These are phyloP conservation scores for Asbolus verrucosus DNA, from an alignment of 1,140 invertebrate genomes.

Conservation along the genomic window DNA sequence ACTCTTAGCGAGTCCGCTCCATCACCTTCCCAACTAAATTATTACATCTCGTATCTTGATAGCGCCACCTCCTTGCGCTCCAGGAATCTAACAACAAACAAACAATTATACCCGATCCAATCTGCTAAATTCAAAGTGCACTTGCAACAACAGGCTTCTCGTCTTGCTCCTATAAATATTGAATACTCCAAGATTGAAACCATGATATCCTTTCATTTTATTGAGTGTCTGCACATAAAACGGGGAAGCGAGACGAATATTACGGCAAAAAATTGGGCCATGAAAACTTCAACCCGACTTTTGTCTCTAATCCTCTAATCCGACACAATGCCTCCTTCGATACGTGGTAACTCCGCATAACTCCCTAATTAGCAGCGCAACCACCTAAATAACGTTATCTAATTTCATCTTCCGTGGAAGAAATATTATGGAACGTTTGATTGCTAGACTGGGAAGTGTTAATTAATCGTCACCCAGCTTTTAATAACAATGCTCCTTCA, in stretches of 20 bases:
- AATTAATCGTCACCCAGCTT: no score
- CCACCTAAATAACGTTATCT: conserved; percentile 21
- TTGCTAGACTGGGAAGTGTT: conserved; percentile 14
- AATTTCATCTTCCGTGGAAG: conserved; percentile 16
- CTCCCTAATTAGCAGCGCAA: conserved; percentile 5
- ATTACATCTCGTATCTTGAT: conserved; percentile 49
- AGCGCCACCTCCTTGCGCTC: neutral
- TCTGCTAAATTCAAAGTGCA: conserved; percentile 10
- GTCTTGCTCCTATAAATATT: neutral
- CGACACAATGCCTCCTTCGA: conserved; percentile 7
- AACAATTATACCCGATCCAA: conserved; percentile 33
- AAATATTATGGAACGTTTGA: neutral
- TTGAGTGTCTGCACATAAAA: conserved; percentile 8
- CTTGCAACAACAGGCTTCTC: neutral
- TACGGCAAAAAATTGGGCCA: no score
- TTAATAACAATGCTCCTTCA: no score
- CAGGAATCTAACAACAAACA: conserved; percentile 12
- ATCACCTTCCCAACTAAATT: conserved; percentile 47
- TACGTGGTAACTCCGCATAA: neutral
- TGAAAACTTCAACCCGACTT: neutral
- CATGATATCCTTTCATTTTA: conserved; percentile 3
- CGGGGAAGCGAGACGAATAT: neutral
- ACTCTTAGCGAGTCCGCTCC: conserved; percentile 37
- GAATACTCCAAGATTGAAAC: neutral
- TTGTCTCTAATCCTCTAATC: conserved; percentile 12